Evolutionary conservation across 2,888 invertebrate genomes (phyloP).

Genomic region (Physocephala rufipes): DNA sequence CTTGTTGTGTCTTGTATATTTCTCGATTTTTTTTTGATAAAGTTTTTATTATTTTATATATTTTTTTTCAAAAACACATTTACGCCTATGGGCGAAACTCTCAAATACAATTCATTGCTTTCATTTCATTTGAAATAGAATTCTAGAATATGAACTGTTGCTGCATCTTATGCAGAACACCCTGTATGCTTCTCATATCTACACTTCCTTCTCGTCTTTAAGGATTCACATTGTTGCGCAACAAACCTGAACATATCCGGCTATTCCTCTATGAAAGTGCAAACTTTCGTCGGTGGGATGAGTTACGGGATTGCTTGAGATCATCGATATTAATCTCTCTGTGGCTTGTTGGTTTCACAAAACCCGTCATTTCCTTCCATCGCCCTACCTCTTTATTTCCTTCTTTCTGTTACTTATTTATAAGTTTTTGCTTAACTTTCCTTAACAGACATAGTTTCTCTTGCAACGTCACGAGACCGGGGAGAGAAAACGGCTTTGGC

Average conservation of each 20-base stretch:
- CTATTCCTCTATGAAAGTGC: neutral
- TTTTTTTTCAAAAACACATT: too few relatives aligned
- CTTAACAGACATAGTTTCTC: neutral
- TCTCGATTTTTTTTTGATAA: too few relatives aligned
- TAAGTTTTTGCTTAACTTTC: neutral
- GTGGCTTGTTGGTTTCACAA: conserved; percentile 30
- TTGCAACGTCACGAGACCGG: neutral
- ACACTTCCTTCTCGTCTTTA: neutral
- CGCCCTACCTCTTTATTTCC: neutral
- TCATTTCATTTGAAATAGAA: too few relatives aligned
- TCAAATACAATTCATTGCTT: too few relatives aligned
- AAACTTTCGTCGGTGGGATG: conserved; percentile 15
- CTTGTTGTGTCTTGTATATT: too few relatives aligned
- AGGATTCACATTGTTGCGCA: conserved; percentile 5
- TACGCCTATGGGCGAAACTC: too few relatives aligned
- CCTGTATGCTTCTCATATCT: too few relatives aligned
- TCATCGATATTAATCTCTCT: conserved; percentile 39
- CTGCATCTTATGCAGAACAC: too few relatives aligned
- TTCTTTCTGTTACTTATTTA: neutral
- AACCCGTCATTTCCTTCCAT: neutral
- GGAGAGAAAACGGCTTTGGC: neutral
- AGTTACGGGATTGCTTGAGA: conserved; percentile 34
- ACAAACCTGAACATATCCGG: neutral
- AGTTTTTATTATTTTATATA: too few relatives aligned
- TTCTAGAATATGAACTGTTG: too few relatives aligned